Base-by-base conservation (phyloP, 2,797 vertebrate species). In the Rhadinocentrus ornatus region DNA sequence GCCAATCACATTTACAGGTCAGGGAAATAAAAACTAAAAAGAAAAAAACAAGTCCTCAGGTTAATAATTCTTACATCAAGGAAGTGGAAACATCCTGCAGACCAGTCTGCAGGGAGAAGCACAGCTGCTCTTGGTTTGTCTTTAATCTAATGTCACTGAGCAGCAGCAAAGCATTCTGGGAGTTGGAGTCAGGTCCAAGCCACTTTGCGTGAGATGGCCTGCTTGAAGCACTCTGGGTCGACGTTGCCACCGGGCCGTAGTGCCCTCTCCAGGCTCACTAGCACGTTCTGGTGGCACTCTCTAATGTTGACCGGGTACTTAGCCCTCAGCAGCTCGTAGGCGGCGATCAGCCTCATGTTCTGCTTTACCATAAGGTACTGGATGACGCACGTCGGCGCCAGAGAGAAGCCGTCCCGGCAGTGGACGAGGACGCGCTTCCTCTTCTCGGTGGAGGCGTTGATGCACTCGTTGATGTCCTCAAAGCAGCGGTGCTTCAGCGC, bases 321-420 rank as follows among this genome's bases (percentile, higher is more conserved):
- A 73, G 92, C 91, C 69, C 93, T 88, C 69, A 96, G 88, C 3
- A 96, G 86, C 87, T 96, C 95, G 0, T 96, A 96, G 34, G 95
- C 95, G 1, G 94, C 86, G 18, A 96, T 91, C 63, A 96, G 92
- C 84, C 93, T 91, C 95, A 95, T 96, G 86, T 93, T 94, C 83
- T 94, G 94, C 44, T 93, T 94, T 75, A 95, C 93, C 95, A 96
- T 96, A 80, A 96, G 92, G 66, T 96, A 96, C 82, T 94, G 94
- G 84, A 96, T 95, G 86, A 96, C 85, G 1, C 95, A 96, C 0
- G 93, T 95, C 0, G 95, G 94, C 0, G 94, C 95, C 62, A 96
- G 91, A 0, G 95, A 96, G 77, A 93, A 95, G 4, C 93, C 95
- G 56, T 96, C 95, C 0, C 94, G 90, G 39, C 95, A 96, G 86